A percentile compares a stretch with the other conserved stretches of the same genome.
phyloP scores from a whole-genome alignment of 2,888 invertebrate species.

The Morpho helenor region DNA sequence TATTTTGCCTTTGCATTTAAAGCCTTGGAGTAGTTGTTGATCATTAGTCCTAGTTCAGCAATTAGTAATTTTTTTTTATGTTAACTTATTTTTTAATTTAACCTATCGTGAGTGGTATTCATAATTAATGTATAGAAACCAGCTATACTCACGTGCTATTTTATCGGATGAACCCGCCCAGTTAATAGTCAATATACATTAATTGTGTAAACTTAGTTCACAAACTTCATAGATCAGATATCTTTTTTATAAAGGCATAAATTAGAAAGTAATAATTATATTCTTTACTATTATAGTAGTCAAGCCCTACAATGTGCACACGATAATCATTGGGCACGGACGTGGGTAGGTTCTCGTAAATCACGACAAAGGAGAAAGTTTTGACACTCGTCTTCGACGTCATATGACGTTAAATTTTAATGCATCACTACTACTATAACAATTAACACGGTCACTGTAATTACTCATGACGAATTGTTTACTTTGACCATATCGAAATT shows the following conservation, averaged over 20 bases:
- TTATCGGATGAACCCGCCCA: too few relatives aligned
- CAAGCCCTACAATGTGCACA: conserved; percentile 27
- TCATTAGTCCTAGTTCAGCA: too few relatives aligned
- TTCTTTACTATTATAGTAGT: conserved; percentile 15
- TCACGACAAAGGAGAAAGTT: conserved; percentile 38
- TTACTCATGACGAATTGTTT: conserved; percentile 29
- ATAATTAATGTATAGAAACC: too few relatives aligned
- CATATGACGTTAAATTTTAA: conserved; percentile 23
- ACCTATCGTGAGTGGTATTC: too few relatives aligned
- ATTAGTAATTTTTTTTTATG: too few relatives aligned
- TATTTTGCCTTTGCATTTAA: not conserved
- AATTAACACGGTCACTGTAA: conserved; percentile 26
- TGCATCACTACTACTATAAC: conserved; percentile 25
- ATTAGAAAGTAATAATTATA: conserved; percentile 19
- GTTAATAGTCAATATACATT: too few relatives aligned
- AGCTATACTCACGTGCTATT: too few relatives aligned
- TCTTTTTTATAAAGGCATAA: conserved; percentile 2
- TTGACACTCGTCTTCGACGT: conserved; percentile 28
- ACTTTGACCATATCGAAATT: conserved; percentile 21
- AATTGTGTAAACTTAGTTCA: too few relatives aligned
- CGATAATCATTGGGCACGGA: conserved; percentile 29
- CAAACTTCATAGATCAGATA: too few relatives aligned
- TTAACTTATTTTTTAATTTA: too few relatives aligned
- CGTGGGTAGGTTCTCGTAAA: conserved; percentile 33
- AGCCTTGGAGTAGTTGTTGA: not conserved